A percentile compares a stretch with the other conserved stretches of the same genome.
phyloP scores from a whole-genome alignment of 1,140 invertebrate genomes.

The Trachymyrmex septentrionalis region DNA sequence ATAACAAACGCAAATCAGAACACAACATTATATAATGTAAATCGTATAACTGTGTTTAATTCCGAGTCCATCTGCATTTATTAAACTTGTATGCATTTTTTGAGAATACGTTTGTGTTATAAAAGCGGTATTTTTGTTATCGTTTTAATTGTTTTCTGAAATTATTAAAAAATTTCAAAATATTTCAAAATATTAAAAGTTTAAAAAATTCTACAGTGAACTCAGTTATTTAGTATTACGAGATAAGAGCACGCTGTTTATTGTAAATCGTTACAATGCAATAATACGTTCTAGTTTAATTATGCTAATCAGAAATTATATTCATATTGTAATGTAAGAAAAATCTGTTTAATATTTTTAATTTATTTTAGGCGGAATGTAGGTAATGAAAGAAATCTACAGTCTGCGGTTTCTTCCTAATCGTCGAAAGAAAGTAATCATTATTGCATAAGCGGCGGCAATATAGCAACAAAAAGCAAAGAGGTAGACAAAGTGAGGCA shows the following conservation, averaged over 20 bases:
- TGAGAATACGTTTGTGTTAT: not conserved
- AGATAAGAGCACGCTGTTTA: not conserved
- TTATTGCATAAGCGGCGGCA: constrained; percentile 52
- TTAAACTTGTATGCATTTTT: constrained; percentile 6
- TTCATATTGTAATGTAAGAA: not conserved
- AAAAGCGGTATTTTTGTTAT: not conserved
- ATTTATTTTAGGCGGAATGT: not conserved
- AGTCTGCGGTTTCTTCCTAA: constrained; percentile 27
- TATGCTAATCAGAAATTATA: not conserved
- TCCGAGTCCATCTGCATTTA: not conserved
- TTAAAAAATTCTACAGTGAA: constrained; percentile 7
- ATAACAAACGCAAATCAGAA: constrained; percentile 24
- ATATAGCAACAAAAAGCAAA: constrained; percentile 51
- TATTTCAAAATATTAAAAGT: not conserved
- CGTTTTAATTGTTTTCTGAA: not conserved
- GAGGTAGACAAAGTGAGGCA: constrained; percentile 58
- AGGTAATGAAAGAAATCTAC: constrained; percentile 28
- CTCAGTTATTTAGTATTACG: not conserved
- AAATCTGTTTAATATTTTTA: not conserved
- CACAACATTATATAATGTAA: constrained; percentile 17
- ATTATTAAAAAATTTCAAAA: not conserved
- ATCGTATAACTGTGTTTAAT: not conserved
- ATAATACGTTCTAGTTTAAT: not conserved
- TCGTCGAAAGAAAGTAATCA: constrained; percentile 38
- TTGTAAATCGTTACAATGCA: not conserved